These are phyloP conservation scores for Galaxias olidus DNA, from an alignment of 2,797 vertebrate species.

Conservation along the genomic window DNA sequence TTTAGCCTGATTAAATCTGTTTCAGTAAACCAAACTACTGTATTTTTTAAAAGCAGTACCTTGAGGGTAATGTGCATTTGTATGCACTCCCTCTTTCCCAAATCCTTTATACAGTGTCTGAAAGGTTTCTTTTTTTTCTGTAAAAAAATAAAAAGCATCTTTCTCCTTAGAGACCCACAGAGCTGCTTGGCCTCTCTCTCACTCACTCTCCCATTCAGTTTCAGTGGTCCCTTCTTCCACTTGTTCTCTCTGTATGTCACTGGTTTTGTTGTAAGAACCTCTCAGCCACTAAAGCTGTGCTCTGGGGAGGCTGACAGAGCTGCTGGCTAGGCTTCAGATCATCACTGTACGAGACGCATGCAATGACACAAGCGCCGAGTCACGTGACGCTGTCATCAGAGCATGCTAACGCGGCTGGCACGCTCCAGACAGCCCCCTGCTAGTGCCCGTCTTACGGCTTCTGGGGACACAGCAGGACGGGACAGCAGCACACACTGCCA, in stretches of 20 bases:
- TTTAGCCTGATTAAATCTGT: not conserved
- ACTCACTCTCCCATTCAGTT: constrained; percentile 37
- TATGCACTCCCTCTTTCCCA: not conserved
- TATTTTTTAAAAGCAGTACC: constrained; percentile 3
- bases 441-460: constrained; percentile 44
- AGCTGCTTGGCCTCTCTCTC: not conserved
- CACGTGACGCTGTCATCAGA: constrained; percentile 61
- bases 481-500: not conserved
- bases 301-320: constrained; percentile 44
- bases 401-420: constrained; percentile 59
- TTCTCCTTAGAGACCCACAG: no score
- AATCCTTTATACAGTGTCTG: constrained; percentile 4
- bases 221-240: constrained; percentile 24
- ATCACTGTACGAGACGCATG: constrained; percentile 56
- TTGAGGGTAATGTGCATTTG: not conserved
- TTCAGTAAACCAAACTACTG: constrained; percentile 9
- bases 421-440: constrained; percentile 59
- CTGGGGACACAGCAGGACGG: constrained; percentile 22
- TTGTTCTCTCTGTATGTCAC: constrained; percentile 51
- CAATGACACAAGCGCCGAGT: constrained; percentile 69
- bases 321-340: constrained; percentile 56
- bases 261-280: constrained; percentile 37
- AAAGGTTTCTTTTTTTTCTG: constrained; percentile 33
- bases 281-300: constrained; percentile 46
- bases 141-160: no score